phyloP scores from a whole-genome alignment of 2,888 invertebrate genomes.

The Orthosia gracilis region DNA sequence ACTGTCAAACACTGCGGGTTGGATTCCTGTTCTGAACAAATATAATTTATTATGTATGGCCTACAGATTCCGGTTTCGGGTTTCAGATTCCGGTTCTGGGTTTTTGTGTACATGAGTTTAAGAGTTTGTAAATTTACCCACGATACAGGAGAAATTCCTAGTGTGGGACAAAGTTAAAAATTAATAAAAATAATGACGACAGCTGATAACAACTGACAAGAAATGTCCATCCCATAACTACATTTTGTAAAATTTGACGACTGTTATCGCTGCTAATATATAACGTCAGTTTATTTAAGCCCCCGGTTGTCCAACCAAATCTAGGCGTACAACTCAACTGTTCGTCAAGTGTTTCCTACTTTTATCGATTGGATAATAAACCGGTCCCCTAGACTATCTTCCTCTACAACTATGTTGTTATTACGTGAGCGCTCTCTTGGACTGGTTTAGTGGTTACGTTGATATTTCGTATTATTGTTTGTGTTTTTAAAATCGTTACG shows the following conservation, averaged over 20 bases:
- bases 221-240: no score
- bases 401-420: slow-evolving; percentile 50
- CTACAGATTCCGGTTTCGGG: no score
- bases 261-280: not conserved
- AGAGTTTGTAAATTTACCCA: no score
- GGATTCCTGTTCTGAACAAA: no score
- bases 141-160: no score
- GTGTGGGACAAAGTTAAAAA: no score
- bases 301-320: slow-evolving; percentile 17
- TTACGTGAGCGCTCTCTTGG: slow-evolving; percentile 64
- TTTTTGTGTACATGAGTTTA: no score
- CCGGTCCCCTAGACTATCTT: slow-evolving; percentile 63
- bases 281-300: not conserved
- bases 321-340: slow-evolving; percentile 39
- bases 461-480: slow-evolving; percentile 51
- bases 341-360: slow-evolving; percentile 50
- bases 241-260: not conserved
- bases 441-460: slow-evolving; percentile 57
- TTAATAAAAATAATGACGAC: no score
- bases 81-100: no score
- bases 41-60: no score
- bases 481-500: slow-evolving; percentile 30
- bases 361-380: slow-evolving; percentile 63
- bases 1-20: no score
- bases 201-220: no score